phyloP scores from a whole-genome alignment of 2,888 invertebrate species.

The Imbricaverruca yamaguchii region DNA sequence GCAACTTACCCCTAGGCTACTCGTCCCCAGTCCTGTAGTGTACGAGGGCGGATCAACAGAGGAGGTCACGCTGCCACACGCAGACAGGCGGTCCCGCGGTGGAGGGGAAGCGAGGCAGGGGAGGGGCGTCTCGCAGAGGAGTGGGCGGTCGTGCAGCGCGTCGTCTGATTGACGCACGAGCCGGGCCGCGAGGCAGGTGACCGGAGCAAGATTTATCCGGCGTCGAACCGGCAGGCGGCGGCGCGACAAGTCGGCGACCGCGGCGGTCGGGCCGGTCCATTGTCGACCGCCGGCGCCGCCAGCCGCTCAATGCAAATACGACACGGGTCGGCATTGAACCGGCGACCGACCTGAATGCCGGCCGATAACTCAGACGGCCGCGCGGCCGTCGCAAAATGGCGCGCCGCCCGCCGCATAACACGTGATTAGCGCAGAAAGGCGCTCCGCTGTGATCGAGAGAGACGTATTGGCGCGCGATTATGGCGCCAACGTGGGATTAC shows the following conservation, averaged over 20 bases:
- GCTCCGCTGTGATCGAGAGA: neutral
- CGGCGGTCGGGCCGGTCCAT: neutral
- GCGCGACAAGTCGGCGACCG: neutral
- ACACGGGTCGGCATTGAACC: neutral
- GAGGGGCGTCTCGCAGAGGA: too few species aligned
- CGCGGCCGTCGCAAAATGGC: constrained; percentile 14
- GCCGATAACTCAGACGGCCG: neutral
- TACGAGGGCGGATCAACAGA: too few species aligned
- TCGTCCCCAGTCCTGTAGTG: too few species aligned
- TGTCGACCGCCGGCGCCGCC: neutral
- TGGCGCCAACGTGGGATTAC: neutral
- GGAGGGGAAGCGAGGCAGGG: too few species aligned
- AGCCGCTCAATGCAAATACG: neutral
- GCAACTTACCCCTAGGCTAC: too few species aligned
- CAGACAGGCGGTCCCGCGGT: too few species aligned
- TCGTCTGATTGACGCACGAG: too few species aligned
- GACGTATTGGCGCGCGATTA: neutral
- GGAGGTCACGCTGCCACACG: too few species aligned
- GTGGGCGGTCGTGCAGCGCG: too few species aligned
- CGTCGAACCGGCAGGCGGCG: too few species aligned
- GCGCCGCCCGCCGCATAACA: neutral
- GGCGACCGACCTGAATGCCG: neutral
- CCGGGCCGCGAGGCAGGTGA: too few species aligned
- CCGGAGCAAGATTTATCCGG: too few species aligned
- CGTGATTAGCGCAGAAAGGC: neutral